These are phyloP conservation scores for Erinaceus europaeus DNA, from an alignment of 2,113 vertebrate species.

Conservation along the genomic window DNA sequence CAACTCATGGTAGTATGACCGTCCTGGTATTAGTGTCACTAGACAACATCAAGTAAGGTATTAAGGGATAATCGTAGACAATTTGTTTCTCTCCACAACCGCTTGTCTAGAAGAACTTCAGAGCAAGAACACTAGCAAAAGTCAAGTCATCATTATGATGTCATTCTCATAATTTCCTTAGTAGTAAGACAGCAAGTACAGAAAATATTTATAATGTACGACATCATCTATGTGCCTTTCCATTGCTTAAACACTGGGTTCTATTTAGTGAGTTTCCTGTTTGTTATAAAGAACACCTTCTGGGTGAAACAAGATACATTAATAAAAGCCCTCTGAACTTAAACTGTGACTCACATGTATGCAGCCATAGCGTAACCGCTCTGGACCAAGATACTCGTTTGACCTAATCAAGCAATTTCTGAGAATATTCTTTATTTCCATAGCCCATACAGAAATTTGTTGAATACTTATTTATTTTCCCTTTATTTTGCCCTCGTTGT, in stretches of 20 bases:
- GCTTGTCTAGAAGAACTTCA: conserved; percentile 78
- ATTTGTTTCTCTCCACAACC: conserved; percentile 80
- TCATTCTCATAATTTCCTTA: conserved; percentile 85
- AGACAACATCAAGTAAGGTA: conserved; percentile 66
- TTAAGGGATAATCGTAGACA: conserved; percentile 71
- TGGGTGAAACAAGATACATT: conserved; percentile 78
- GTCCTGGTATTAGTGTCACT: conserved; percentile 63
- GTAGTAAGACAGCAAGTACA: conserved; percentile 86
- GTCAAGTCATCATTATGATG: conserved; percentile 85
- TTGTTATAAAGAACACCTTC: conserved; percentile 83
- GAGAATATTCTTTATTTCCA: background rate
- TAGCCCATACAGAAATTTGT: no score
- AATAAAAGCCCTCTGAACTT: conserved; percentile 78
- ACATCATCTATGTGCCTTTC: conserved; percentile 89
- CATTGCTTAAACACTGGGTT: conserved; percentile 81
- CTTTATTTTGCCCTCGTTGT: no score
- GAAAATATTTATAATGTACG: conserved; percentile 89
- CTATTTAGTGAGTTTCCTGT: conserved; percentile 84
- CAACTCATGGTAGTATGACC: conserved; percentile 2
- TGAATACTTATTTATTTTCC: no score
- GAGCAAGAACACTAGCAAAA: conserved; percentile 86
- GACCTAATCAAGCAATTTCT: conserved; percentile 43
- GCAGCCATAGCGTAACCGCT: conserved; percentile 18
- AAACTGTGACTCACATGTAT: conserved; percentile 60
- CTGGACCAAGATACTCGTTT: conserved; percentile 36